Base-by-base conservation (phyloP, 2,888 invertebrate genomes). In the Epirrita christyi region DNA sequence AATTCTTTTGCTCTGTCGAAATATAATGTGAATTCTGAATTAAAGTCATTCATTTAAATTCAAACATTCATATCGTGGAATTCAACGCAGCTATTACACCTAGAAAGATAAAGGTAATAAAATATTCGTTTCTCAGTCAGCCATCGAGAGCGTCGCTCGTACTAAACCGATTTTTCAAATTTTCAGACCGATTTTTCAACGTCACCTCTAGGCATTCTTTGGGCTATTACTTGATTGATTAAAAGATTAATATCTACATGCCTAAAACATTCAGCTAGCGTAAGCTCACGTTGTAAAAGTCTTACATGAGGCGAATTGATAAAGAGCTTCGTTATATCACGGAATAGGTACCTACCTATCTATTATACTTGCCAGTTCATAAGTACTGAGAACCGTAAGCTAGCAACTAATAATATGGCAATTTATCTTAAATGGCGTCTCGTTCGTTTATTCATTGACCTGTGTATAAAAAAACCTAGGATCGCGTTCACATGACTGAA, bases 151-250 rank as follows among this genome's bases (percentile, higher is more conserved):
- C 60, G 55, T 57, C 61, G 55, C 64, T 57, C 61, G 55, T 65
- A 57, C 50, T 50, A 62, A 57, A 66, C 61, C 61, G 38, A 75
- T 75, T 70, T 71, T 72, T 75, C 72, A 71, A 64, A 62, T 52
- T 63, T 51, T 59, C 58, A 63, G 59, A 63, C 64, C 63, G 68
- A 71, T 72, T 72, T 71, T 72, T 76, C 72, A 72, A 59, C 66
- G 72, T 75, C 75, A 70, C 58, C 55, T 52, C 59, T 55, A 55
- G 64, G 63, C 70, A 68, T 68, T 69, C 57, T 64, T 71, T 54
- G 63, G 61, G 55, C 63, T 66, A 68, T 66, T 67, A 63, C 54
- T 55, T 65, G 70, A 75, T 70, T 72, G 67, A 72, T 70, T 61
- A 61, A 54, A 46, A 66, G 60, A 68, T 65, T 60, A 66, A 66